A percentile compares a stretch with the other conserved stretches of the same genome.
Evolutionary conservation across 2,797 vertebrate species (phyloP).

Genomic region (Sparus aurata): DNA sequence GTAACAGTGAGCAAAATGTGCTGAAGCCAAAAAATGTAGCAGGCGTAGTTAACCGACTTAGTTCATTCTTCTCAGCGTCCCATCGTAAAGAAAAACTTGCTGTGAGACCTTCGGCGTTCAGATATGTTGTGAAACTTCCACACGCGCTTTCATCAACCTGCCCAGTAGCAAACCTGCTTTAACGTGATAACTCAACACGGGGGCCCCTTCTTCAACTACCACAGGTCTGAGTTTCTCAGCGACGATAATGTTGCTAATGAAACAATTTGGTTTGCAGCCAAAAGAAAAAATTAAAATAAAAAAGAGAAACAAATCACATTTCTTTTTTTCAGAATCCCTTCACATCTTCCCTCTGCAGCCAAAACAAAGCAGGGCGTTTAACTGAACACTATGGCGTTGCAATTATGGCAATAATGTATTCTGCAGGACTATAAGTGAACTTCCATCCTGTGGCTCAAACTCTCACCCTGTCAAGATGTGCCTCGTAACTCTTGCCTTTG

Average conservation of each 20-base stretch:
- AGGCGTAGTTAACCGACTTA: constrained; percentile 25
- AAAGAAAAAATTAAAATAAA: constrained; percentile 15
- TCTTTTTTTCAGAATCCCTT: background rate
- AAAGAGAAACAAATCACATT: constrained; percentile 12
- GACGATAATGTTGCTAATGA: background rate
- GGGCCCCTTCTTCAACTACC: background rate
- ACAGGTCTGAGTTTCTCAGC: constrained; percentile 23
- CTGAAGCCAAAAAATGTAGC: background rate
- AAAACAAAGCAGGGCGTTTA: constrained; percentile 8
- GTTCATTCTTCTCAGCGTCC: constrained; percentile 38
- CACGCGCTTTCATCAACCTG: constrained; percentile 24
- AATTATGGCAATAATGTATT: constrained; percentile 34
- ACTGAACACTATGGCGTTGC: constrained; percentile 31
- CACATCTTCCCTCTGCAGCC: constrained; percentile 5
- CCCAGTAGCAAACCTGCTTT: constrained; percentile 9
- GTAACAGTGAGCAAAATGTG: background rate
- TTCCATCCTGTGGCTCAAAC: background rate
- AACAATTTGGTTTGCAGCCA: constrained; percentile 29
- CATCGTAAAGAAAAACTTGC: background rate
- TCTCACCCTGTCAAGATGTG: constrained; percentile 1
- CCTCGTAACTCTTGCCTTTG: background rate
- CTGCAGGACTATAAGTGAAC: constrained; percentile 11
- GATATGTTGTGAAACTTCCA: constrained; percentile 33
- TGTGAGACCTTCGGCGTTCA: constrained; percentile 1
- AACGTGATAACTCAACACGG: constrained; percentile 3